These are phyloP conservation scores for Pimephales promelas DNA, from an alignment of 2,113 vertebrate species.

Conservation along the genomic window DNA sequence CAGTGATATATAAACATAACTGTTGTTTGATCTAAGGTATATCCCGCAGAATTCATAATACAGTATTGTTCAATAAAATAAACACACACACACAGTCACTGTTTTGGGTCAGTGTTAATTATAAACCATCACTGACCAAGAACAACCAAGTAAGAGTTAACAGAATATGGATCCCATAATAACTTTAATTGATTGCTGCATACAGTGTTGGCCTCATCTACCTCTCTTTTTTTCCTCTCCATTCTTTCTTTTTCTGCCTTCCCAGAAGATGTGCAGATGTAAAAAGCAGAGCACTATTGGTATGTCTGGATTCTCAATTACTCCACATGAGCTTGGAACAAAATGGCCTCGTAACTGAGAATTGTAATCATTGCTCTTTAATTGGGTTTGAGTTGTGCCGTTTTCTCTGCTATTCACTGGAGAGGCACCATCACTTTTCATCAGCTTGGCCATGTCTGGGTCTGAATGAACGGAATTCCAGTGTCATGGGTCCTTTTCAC, in stretches of 20 bases:
- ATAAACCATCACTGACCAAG: background rate
- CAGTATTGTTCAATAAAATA: too few relatives aligned
- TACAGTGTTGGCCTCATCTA: background rate
- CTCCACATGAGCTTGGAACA: slow-evolving; percentile 51
- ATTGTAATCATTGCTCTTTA: slow-evolving; percentile 69
- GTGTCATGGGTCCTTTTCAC: slow-evolving; percentile 62
- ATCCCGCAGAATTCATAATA: too few relatives aligned
- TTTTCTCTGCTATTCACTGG: slow-evolving; percentile 66
- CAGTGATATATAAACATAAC: background rate
- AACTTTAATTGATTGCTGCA: background rate
- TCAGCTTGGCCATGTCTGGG: slow-evolving; percentile 57
- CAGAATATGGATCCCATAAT: background rate
- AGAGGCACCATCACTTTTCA: slow-evolving; percentile 68
- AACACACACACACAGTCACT: too few relatives aligned
- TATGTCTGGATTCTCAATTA: slow-evolving; percentile 56
- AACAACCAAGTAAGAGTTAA: background rate
- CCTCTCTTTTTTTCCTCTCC: background rate
- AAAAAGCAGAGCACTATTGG: slow-evolving; percentile 32
- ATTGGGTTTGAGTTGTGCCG: slow-evolving; percentile 64
- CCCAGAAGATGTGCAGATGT: slow-evolving; percentile 29
- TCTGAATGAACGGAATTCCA: slow-evolving; percentile 68
- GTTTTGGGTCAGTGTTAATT: background rate
- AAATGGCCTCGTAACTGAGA: slow-evolving; percentile 59
- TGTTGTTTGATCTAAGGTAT: too few relatives aligned
- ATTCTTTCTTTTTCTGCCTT: background rate